Evolutionary conservation across 2,888 invertebrate species (phyloP), one percentile per base, ranked within the genome.

Genomic region (Pristionchus entomophagus): DNA sequence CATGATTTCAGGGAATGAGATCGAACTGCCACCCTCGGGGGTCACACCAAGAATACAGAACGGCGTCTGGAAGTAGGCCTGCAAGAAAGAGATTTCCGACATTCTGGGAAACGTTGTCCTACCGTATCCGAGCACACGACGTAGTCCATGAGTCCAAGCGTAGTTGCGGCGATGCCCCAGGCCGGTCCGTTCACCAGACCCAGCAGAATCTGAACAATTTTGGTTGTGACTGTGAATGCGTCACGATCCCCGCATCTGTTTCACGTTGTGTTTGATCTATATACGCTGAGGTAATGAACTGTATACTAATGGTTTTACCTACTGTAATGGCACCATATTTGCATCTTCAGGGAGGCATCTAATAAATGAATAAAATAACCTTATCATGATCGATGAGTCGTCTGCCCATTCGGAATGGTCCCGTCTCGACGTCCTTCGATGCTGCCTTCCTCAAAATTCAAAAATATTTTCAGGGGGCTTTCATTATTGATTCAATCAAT

Each of bases 131-230:
- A 95, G 84, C 97, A 96, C 95, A 97, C 97, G 6, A 97, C 96
- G 84, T 96, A 95, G 95, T 99, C 98, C 95, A 96, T 97, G 0
- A 98, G 95, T 0, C 96, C 96, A 83, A 97, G 94, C 19, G 96
- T 96, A 0, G 98, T 98, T 3, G 96, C 96, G 59, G 96, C 96
- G 89, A 98, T 96, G n/a, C 98, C 98, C 89, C 98, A 96, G n/a
- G 97, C 97, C 62, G 97, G 97, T 0, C 98, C 98, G 95, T 98
- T 98, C 0, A 98, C 96, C 85, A 97, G 94, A 26, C 96, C 96
- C 88, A 98, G 95, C 49, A 98, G 94, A 10, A 59, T 59, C 59
- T 59, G 59, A n/a, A n/a, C n/a, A n/a, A n/a, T n/a, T n/a, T n/a
- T n/a, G n/a, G n/a, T n/a, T n/a, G n/a, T n/a, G n/a, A n/a, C n/a